Percentiles rank a stretch among this genome's conserved stretches.
phyloP scores from a whole-genome alignment of 2,797 vertebrate species.

The Macroramphosus scolopax region DNA sequence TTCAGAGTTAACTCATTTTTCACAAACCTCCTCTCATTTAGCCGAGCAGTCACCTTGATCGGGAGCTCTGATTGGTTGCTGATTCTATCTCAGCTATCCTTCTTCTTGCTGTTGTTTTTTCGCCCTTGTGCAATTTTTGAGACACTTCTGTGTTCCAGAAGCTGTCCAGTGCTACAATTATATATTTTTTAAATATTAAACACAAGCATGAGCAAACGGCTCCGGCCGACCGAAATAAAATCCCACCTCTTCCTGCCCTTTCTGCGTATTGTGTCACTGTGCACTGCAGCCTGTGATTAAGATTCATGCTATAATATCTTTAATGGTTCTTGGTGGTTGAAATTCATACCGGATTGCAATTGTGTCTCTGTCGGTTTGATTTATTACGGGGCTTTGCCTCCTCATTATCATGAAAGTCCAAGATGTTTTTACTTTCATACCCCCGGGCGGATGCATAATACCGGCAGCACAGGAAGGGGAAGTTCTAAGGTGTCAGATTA shows the following conservation, averaged over 20 bases:
- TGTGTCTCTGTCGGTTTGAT: conserved; percentile 75
- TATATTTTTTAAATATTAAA: conserved; percentile 66
- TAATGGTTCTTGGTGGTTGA: conserved; percentile 61
- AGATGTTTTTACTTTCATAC: conserved; percentile 22
- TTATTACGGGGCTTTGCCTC: conserved; percentile 67
- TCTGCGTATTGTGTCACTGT: conserved; percentile 38
- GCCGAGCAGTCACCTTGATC: no score
- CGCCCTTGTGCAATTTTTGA: no score
- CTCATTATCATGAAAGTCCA: conserved; percentile 66
- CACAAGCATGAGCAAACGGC: conserved; percentile 40
- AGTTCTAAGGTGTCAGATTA: conserved; percentile 27
- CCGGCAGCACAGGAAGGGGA: conserved; percentile 30
- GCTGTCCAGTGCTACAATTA: no score
- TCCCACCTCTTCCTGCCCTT: conserved; percentile 45
- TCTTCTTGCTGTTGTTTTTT: no score
- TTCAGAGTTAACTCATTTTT: no score
- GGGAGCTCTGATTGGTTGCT: no score
- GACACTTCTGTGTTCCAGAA: no score
- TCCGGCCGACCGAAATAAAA: conserved; percentile 48
- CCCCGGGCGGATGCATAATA: conserved; percentile 45
- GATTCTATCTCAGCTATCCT: no score
- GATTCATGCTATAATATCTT: conserved; percentile 70
- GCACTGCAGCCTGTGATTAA: conserved; percentile 61
- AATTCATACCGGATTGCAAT: conserved; percentile 69
- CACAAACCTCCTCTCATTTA: no score